phyloP scores from a whole-genome alignment of 1,140 invertebrate species.

The Atta cephalotes region DNA sequence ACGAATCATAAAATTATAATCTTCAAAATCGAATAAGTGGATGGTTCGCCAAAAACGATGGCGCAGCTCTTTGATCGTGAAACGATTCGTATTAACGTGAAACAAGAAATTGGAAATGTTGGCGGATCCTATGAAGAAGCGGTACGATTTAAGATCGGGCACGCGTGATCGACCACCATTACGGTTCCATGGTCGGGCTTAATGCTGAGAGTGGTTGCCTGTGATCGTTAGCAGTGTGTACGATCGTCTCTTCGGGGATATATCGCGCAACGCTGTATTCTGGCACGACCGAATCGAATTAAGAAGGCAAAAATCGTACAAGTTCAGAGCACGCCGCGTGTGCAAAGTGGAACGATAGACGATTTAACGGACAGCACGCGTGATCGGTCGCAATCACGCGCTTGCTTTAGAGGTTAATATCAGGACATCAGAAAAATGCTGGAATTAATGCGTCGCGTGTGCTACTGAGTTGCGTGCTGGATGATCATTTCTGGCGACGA shows the following conservation, averaged over 20 bases:
- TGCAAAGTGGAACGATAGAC: slow-evolving; percentile 58
- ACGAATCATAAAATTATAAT: slow-evolving; percentile 30
- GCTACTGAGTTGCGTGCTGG: slow-evolving; percentile 75
- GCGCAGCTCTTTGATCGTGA: slow-evolving; percentile 24
- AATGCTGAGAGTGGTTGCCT: slow-evolving; percentile 50
- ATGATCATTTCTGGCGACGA: slow-evolving; percentile 68
- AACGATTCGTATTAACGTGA: slow-evolving; percentile 39
- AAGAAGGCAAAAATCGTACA: slow-evolving; percentile 52
- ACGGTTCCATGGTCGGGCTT: slow-evolving; percentile 44
- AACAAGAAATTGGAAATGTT: slow-evolving; percentile 51
- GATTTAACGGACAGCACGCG: slow-evolving; percentile 68
- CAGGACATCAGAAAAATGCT: slow-evolving; percentile 67
- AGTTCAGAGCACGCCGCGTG: slow-evolving; percentile 40
- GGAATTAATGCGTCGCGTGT: slow-evolving; percentile 77
- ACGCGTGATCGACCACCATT: slow-evolving; percentile 63
- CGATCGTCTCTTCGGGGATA: slow-evolving; percentile 17
- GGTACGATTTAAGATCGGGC: slow-evolving; percentile 57
- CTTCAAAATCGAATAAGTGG: background rate
- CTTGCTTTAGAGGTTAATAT: slow-evolving; percentile 68
- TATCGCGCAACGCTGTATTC: slow-evolving; percentile 31
- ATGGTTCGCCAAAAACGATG: background rate
- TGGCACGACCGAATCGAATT: slow-evolving; percentile 54
- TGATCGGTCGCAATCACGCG: slow-evolving; percentile 72
- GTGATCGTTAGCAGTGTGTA: slow-evolving; percentile 51
- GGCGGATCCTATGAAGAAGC: slow-evolving; percentile 7